Percentiles rank a stretch among this genome's conserved stretches.
These are phyloP conservation scores for Australoheros scitulus DNA, from an alignment of 2,113 vertebrate species.

Conservation along the genomic window DNA sequence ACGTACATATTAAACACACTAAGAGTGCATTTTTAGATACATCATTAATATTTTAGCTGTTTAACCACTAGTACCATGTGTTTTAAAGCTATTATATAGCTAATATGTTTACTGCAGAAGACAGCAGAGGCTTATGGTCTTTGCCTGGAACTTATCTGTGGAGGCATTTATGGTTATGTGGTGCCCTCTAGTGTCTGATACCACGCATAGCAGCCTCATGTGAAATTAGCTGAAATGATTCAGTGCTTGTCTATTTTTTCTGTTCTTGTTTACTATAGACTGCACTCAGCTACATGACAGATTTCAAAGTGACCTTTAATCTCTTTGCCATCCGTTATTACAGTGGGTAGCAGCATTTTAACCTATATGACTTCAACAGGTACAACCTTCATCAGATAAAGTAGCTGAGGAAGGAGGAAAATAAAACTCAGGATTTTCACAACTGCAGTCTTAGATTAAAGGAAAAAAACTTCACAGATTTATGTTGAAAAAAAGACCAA, in stretches of 20 bases:
- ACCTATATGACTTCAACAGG: not conserved
- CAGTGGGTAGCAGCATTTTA: not conserved
- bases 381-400: not conserved
- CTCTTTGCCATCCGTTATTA: not conserved
- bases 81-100: not conserved
- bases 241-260: too few relatives aligned
- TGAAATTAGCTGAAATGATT: too few relatives aligned
- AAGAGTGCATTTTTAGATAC: too few relatives aligned
- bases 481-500: not conserved
- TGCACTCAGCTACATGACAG: too few relatives aligned
- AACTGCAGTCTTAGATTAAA: too few relatives aligned
- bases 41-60: too few relatives aligned
- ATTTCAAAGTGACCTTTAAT: not conserved
- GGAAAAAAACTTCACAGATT: not conserved
- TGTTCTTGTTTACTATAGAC: not conserved
- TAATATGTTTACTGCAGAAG: not conserved
- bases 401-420: not conserved
- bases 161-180: not conserved
- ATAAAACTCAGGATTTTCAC: not conserved
- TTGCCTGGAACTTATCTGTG: fast-evolving
- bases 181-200: not conserved
- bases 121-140: not conserved
- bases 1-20: too few relatives aligned
- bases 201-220: fast-evolving
- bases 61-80: not conserved